Evolutionary conservation across 2,797 vertebrate species (phyloP).

Genomic region (Intellagama lesueurii): DNA sequence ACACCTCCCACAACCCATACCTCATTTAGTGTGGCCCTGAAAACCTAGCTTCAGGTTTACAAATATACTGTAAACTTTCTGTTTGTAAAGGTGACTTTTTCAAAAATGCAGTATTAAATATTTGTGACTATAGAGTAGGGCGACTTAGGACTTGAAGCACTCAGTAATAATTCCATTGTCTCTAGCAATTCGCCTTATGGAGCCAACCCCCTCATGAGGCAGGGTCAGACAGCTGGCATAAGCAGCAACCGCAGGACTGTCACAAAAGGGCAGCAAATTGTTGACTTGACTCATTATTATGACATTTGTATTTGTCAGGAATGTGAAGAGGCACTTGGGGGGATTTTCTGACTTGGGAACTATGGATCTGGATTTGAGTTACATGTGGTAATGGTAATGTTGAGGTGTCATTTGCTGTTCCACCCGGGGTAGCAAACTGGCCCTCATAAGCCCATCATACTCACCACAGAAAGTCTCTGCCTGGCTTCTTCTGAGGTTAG

Average conservation of each 20-base stretch:
- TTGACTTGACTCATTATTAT: background rate
- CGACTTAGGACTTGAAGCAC: background rate
- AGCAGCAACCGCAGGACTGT: background rate
- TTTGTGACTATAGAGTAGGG: background rate
- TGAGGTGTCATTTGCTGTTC: background rate
- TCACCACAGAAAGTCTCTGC: slow-evolving; percentile 77
- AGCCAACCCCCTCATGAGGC: background rate
- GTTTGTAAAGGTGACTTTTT: background rate
- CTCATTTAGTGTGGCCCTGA: too few species aligned
- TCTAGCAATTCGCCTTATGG: background rate
- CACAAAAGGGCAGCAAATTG: background rate
- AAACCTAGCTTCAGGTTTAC: background rate
- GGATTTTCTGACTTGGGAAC: background rate
- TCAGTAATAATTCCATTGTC: background rate
- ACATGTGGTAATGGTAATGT: background rate
- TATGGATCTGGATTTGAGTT: background rate
- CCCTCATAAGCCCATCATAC: slow-evolving; percentile 51
- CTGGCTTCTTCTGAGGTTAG: slow-evolving; percentile 81
- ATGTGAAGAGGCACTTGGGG: background rate
- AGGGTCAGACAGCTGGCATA: background rate
- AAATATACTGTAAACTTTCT: background rate
- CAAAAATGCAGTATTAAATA: background rate
- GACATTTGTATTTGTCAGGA: background rate
- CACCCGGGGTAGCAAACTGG: background rate
- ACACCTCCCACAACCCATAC: background rate